These are phyloP conservation scores for Phortica magna DNA, from an alignment of 2,888 invertebrate genomes.

Conservation along the genomic window DNA sequence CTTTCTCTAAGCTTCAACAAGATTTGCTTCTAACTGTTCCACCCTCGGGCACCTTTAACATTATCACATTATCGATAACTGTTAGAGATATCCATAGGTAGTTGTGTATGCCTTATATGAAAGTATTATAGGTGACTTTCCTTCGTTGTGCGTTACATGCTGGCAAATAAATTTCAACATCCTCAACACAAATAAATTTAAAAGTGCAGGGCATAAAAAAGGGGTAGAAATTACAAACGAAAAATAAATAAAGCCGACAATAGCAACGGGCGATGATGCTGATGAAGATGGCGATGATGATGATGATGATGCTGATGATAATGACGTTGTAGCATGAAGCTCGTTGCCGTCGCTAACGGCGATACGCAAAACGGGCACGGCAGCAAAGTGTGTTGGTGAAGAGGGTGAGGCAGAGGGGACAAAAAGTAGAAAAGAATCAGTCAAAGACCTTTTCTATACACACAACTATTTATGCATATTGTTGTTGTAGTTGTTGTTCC, in stretches of 20 bases:
- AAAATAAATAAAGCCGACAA: conserved; percentile 9
- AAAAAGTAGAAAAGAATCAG: conserved; percentile 45
- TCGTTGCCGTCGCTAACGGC: background rate
- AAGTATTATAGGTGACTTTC: too few species aligned
- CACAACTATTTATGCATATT: conserved; percentile 8
- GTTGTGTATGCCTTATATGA: too few species aligned
- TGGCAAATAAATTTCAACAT: too few species aligned
- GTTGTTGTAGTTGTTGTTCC: conserved; percentile 37
- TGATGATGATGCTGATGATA: background rate
- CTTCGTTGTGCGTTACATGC: too few species aligned
- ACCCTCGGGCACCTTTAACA: too few species aligned
- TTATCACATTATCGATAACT: too few species aligned
- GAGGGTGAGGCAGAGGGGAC: background rate
- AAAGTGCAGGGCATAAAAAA: background rate
- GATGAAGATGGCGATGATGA: background rate
- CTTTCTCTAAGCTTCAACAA: too few species aligned
- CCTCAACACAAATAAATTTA: background rate
- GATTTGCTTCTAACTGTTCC: too few species aligned
- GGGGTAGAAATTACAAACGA: background rate
- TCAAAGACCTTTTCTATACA: conserved; percentile 62
- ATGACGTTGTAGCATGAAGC: background rate
- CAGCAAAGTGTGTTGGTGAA: too few species aligned
- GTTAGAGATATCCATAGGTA: too few species aligned
- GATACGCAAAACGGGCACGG: background rate
- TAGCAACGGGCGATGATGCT: background rate